Percentiles rank a stretch among this genome's conserved stretches.
Evolutionary conservation across 2,888 invertebrate genomes (phyloP).

Genomic region (Seladonia tumulorum): DNA sequence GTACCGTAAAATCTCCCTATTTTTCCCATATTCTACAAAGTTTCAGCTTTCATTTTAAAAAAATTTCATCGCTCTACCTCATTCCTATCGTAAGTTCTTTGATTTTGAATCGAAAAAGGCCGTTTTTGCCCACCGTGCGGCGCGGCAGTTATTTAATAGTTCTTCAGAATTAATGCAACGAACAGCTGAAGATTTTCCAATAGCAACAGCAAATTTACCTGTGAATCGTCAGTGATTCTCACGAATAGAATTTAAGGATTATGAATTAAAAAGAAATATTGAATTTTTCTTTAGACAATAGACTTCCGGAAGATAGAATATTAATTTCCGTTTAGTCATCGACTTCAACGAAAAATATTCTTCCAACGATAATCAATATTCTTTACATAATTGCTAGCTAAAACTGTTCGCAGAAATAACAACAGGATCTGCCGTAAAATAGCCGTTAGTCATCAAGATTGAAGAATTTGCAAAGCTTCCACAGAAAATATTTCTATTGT

Average conservation of each 20-base stretch:
- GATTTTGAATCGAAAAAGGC: too few relatives aligned
- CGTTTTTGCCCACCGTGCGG: too few relatives aligned
- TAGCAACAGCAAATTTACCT: too few relatives aligned
- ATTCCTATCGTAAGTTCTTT: too few relatives aligned
- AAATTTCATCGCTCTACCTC: too few relatives aligned
- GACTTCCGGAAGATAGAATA: not conserved
- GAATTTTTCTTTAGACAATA: not conserved
- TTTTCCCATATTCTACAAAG: too few relatives aligned
- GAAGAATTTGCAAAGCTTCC: not conserved
- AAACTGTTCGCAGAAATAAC: not conserved
- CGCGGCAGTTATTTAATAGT: not conserved
- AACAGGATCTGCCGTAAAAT: not conserved
- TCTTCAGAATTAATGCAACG: too few relatives aligned
- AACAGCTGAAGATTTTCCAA: too few relatives aligned
- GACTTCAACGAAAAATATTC: not conserved
- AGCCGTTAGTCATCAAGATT: not conserved
- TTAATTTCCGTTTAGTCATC: not conserved
- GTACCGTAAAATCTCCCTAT: too few relatives aligned
- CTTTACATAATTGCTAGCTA: not conserved
- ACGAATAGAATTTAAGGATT: too few relatives aligned
- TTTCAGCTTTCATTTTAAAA: too few relatives aligned
- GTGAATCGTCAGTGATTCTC: too few relatives aligned
- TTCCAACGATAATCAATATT: not conserved
- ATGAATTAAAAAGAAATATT: not conserved
- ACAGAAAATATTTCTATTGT: not conserved